phyloP scores from a whole-genome alignment of 2,113 vertebrate species.

The Varanus komodoensis region DNA sequence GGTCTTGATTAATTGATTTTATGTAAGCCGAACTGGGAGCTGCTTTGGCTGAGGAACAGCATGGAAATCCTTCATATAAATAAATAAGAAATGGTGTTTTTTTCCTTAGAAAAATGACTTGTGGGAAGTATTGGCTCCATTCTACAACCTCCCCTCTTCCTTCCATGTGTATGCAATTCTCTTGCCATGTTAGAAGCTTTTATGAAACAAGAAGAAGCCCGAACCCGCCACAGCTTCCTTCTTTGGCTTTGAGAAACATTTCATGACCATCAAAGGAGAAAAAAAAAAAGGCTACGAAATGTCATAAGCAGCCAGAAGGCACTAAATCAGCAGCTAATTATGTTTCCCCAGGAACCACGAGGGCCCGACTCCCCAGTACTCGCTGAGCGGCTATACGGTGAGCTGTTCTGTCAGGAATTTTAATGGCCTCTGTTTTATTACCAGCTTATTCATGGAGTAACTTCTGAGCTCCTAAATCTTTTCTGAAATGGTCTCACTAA shows the following conservation, averaged over 20 bases:
- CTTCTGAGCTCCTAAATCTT: constrained; percentile 46
- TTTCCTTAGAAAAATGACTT: too few relatives aligned
- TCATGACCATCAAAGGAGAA: constrained; percentile 27
- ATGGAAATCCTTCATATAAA: too few relatives aligned
- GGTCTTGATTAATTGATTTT: too few relatives aligned
- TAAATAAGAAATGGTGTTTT: too few relatives aligned
- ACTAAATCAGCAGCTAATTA: constrained; percentile 41
- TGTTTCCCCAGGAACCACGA: background rate
- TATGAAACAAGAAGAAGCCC: background rate
- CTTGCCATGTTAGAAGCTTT: background rate
- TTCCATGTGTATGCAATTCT: background rate
- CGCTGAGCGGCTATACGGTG: background rate
- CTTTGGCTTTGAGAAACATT: background rate
- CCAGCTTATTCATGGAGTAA: constrained; percentile 25
- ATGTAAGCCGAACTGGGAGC: too few relatives aligned
- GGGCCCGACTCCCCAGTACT: background rate
- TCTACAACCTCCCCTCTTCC: background rate
- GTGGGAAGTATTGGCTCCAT: too few relatives aligned
- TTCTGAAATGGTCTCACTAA: constrained; percentile 10
- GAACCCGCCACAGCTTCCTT: background rate
- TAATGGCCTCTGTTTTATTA: constrained; percentile 31
- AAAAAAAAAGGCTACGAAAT: constrained; percentile 30
- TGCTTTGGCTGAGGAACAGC: too few relatives aligned
- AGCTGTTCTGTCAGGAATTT: background rate
- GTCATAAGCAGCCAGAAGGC: constrained; percentile 30